Evolutionary conservation across 2,888 invertebrate species (phyloP), one percentile per base, ranked within the genome.

Genomic region (Strigamia crassipes): DNA sequence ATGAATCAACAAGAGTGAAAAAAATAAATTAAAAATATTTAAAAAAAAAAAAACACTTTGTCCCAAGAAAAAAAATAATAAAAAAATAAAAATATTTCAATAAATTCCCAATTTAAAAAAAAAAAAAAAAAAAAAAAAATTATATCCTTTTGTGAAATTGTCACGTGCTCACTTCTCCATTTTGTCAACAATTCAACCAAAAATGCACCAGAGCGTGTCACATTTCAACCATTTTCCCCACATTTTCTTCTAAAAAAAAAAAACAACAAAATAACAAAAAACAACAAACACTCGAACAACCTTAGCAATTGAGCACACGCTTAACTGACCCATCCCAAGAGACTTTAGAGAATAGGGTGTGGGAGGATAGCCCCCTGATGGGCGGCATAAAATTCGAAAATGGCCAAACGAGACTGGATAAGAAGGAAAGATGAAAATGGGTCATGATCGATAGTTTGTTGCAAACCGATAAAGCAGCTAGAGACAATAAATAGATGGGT

Each of bases 361-460:
- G 31, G 73, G 73, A 73, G 73, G 73, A 73, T 73, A 27, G 31
- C 23, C 73, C 73, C 73, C 73, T 73, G 73, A 73, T 73, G 73
- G 73, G 73, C 73, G 73, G 73, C 73, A 73, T 73, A 73, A 73
- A 73, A 23, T 23, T 73, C 27, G n/a, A 56, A 73, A 73, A 73
- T 73, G 73, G 73, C 73, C 73, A 73, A 73, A 73, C 13, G 73
- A 73, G n/a, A 23, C 73, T 73, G 73, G n/a, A 73, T 31, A 73
- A 73, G 31, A 31, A 73, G 56, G 31, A 27, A 73, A 27, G 73
- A 31, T 73, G 31, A 31, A 73, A 73, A 73, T 73, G 73, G 73
- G 73, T 73, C 73, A 73, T 73, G 73, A 73, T 73, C 73, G 73
- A 73, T 73, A 31, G 73, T 73, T 73, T 73, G 23, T 27, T 73